These are phyloP conservation scores for Micropoecilia bifurca DNA, from an alignment of 2,797 vertebrate species.

Conservation along the genomic window DNA sequence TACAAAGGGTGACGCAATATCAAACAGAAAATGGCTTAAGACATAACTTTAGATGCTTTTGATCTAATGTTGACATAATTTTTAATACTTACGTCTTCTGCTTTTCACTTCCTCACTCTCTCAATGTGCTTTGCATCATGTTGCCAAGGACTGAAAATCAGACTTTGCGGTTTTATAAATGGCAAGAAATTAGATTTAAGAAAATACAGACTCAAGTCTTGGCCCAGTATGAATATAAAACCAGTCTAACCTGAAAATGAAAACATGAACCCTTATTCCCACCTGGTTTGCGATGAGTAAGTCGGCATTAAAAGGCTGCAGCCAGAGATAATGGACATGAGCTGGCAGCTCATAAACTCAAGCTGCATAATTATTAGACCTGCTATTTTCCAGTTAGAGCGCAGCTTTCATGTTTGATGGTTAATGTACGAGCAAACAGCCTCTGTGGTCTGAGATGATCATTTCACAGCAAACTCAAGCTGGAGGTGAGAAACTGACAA, in stretches of 20 bases:
- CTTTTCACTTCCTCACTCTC: neutral
- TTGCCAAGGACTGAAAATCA: too few species aligned
- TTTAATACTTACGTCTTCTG: neutral
- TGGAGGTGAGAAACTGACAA: constrained; percentile 22
- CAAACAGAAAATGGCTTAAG: neutral
- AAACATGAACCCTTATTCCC: constrained; percentile 60
- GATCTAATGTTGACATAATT: neutral
- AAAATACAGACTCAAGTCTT: neutral
- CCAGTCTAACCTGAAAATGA: constrained; percentile 16
- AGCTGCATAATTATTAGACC: constrained; percentile 76
- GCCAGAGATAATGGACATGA: constrained; percentile 62
- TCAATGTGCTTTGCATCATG: too few species aligned
- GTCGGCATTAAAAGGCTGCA: constrained; percentile 66
- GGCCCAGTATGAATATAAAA: too few species aligned
- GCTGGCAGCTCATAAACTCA: constrained; percentile 72
- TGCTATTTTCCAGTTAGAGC: constrained; percentile 70
- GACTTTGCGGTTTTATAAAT: too few species aligned
- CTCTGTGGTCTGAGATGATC: constrained; percentile 29
- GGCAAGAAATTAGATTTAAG: neutral
- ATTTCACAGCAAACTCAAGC: constrained; percentile 35
- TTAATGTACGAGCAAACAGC: constrained; percentile 54
- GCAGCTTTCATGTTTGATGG: constrained; percentile 70
- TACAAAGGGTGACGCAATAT: neutral
- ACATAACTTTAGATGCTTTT: neutral
- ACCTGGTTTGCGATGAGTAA: constrained; percentile 73